phyloP scores from a whole-genome alignment of 2,797 vertebrate genomes.

The Apogon hyalosoma region DNA sequence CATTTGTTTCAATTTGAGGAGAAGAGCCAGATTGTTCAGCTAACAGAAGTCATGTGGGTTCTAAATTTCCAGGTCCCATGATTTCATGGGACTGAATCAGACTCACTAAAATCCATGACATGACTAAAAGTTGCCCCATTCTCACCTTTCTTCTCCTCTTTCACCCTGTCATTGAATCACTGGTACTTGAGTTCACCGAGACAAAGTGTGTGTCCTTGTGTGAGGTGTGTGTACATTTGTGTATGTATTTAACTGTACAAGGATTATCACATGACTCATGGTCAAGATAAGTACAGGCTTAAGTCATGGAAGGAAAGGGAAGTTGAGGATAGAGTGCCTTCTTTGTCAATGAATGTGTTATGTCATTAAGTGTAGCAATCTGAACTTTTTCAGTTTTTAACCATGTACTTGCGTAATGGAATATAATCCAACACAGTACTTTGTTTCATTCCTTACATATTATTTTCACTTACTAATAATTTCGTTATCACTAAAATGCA shows the following conservation, averaged over 20 bases:
- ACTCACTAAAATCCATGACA: conserved; percentile 72
- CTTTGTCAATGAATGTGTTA: conserved; percentile 25
- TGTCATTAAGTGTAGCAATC: conserved; percentile 1
- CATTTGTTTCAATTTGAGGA: conserved; percentile 26
- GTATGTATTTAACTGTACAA: conserved; percentile 15
- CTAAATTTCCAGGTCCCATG: conserved; percentile 67
- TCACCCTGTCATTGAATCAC: conserved; percentile 7
- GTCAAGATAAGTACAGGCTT: conserved; percentile 34
- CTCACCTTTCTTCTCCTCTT: conserved; percentile 7
- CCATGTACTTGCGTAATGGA: background rate
- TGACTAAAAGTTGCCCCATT: conserved; percentile 20
- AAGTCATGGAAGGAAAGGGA: conserved; percentile 4
- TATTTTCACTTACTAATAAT: no score
- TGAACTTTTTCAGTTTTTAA: conserved; percentile 7
- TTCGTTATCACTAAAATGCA: no score
- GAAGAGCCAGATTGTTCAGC: conserved; percentile 51
- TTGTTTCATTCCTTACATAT: no score
- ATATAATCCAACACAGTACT: background rate
- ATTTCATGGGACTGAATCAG: conserved; percentile 52
- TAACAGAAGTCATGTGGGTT: conserved; percentile 81
- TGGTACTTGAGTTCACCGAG: conserved; percentile 7
- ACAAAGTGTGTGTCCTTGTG: conserved; percentile 4
- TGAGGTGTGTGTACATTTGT: conserved; percentile 16
- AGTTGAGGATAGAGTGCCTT: background rate
- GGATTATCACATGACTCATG: conserved; percentile 61